Evolutionary conservation across 2,888 invertebrate genomes (phyloP).

Genomic region (Eupithecia subumbrata): DNA sequence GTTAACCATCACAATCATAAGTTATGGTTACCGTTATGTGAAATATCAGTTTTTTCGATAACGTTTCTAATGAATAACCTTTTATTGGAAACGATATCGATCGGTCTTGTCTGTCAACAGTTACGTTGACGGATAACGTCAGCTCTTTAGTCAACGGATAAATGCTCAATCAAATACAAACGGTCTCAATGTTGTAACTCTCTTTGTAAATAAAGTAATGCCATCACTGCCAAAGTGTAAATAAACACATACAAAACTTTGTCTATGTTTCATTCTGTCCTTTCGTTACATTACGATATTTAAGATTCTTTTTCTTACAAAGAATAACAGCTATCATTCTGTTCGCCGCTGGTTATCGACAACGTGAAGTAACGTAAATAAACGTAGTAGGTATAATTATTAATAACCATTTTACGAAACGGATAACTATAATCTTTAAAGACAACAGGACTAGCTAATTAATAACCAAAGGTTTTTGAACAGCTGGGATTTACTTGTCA

Average conservation of each 20-base stretch:
- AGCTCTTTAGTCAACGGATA: slow-evolving; percentile 58
- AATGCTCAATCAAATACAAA: slow-evolving; percentile 61
- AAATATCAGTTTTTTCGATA: slow-evolving; percentile 36
- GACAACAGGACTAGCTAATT: too few relatives aligned
- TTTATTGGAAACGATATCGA: slow-evolving; percentile 40
- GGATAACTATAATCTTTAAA: not conserved
- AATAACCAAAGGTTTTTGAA: too few relatives aligned
- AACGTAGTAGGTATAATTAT: not conserved
- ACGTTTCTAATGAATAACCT: slow-evolving; percentile 37
- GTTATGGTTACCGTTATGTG: slow-evolving; percentile 10
- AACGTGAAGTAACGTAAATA: not conserved
- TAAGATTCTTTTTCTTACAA: not conserved
- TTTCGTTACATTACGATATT: not conserved
- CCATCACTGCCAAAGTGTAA: slow-evolving; percentile 84
- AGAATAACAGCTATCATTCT: not conserved
- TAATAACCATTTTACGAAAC: not conserved
- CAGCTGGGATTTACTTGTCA: too few relatives aligned
- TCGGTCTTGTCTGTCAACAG: slow-evolving; percentile 53
- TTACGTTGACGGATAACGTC: slow-evolving; percentile 50
- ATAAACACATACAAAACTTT: slow-evolving; percentile 72
- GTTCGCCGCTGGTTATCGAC: not conserved
- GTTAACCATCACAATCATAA: slow-evolving; percentile 11
- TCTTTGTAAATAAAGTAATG: slow-evolving; percentile 80
- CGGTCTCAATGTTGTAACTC: slow-evolving; percentile 81
- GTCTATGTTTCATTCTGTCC: slow-evolving; percentile 15